Evolutionary conservation across 2,113 vertebrate genomes (phyloP), one percentile per base, ranked within the genome.

Genomic region (Rhegmatorhina hoffmannsi): DNA sequence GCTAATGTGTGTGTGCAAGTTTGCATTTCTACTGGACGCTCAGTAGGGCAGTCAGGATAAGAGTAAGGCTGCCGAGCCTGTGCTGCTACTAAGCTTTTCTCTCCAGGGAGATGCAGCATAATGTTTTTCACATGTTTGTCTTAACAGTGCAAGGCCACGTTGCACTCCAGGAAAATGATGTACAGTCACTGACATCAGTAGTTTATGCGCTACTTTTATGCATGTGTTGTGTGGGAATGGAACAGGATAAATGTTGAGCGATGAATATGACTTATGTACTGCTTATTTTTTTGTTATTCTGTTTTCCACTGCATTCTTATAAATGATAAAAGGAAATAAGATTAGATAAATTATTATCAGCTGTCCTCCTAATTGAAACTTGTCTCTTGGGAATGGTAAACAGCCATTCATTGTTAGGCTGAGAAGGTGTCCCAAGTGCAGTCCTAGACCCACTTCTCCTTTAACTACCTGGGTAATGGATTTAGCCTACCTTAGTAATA

Each of bases 381-480:
- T 38, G 13, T 74, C 5, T 68, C 69, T 55, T 5, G 10, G 49
- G 25, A 67, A 12, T 0, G 0, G 7, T 52, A 49, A n/a, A 7
- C 31, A 67, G 29, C 12, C 10, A 5, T 72, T 49, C 11, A 9
- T 12, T 85, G 25, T 63, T 79, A 59, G 29, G 10, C 46, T 85
- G 36, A 72, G 50, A 58, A 36, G 21, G 14, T 5, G 4, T 82
- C 50, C 49, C 36, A 47, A 62, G 13, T 46, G 29, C 13, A 38
- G n/a, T 26, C 43, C 15, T 66, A 36, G 29, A 38, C 29, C 13
- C 20, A 5, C 38, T 49, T 44, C 4, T 0, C 7, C 58, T 85
- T 31, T 78, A 36, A 68, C 6, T 47, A 16, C 15, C 25, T 36
- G 40, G 6, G 4, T n/a, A 4, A 3, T n/a, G 8, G 17, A 50